Base-by-base conservation (phyloP, 2,797 vertebrate genomes). In the Pachyuromys duprasi region DNA sequence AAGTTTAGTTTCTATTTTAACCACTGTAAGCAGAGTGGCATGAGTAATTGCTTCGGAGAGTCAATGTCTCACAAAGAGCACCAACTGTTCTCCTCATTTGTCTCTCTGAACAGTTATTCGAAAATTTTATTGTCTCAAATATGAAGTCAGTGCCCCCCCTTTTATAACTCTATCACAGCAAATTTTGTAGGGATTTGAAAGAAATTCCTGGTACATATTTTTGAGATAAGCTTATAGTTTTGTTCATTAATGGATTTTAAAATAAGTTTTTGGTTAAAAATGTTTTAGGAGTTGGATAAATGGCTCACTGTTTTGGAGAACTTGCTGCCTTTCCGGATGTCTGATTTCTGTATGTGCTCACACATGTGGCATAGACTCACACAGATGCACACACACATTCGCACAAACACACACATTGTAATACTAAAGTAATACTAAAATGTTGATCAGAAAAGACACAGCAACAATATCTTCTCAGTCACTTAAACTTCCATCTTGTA, bases 1-100 rank as follows among this genome's bases (percentile, higher is more conserved):
- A 45, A 84, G 55, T 95, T 93, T 63, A 74, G 8, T 18, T 96
- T 78, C 90, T 36, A 31, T 86, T 94, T 91, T 69, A 78, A 63
- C 33, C 22, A 67, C 15, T 90, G 2, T 45, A 36, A 63, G n/a
- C 92, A 17, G 4, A 92, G 36, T 7, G 78, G 28, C 0, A 67
- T 78, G 79, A 87, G 20, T 80, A 91, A 89, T 87, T 60, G 3
- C 24, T 87, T 69, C 94, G 31, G 45, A 39, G 20, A 42, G 57
- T 84, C 31, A 82, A 12, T 33, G 36, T 2, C 2, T 89, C 28
- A 82, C 89, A 14, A 95, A 95, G 12, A 63, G 36, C 22, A 84
- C 8, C 72, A 80, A 89, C 20, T 83, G 33, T 4, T 89, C 28
- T 88, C 20, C 81, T 82, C 1, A 5, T 92, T 42, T 96, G 81